phyloP scores from a whole-genome alignment of 2,888 invertebrate species.

The Halocaridina rubra region DNA sequence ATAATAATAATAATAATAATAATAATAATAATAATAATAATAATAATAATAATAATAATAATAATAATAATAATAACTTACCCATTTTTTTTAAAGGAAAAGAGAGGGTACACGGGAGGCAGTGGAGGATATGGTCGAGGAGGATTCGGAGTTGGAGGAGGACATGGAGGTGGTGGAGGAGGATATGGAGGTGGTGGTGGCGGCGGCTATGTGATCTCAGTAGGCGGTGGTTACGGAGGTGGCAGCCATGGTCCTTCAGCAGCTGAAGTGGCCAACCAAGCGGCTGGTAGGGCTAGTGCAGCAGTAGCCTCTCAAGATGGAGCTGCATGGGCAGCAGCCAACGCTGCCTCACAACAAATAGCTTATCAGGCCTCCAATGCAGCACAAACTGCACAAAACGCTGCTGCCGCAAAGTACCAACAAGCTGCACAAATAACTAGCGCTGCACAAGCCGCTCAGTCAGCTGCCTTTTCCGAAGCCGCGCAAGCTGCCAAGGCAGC shows the following conservation, averaged over 20 bases:
- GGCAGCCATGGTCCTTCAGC: neutral
- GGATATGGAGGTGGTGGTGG: neutral
- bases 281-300: constrained; percentile 42
- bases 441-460: constrained; percentile 51
- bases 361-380: constrained; percentile 35
- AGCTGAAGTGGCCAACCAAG: constrained; percentile 44
- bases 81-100: no score
- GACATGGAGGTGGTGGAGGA: neutral
- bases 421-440: constrained; percentile 46
- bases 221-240: neutral
- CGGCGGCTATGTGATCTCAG: neutral
- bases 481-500: constrained; percentile 31
- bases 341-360: constrained; percentile 32
- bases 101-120: neutral
- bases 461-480: constrained; percentile 47
- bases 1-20: no score
- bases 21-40: no score
- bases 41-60: no score
- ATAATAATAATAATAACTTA: no score
- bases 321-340: constrained; percentile 36
- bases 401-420: constrained; percentile 38
- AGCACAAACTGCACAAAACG: constrained; percentile 39
- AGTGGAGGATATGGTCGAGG: no score
- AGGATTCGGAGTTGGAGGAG: no score
- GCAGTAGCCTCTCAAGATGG: constrained; percentile 42